phyloP scores from a whole-genome alignment of 2,113 vertebrate species.

The Steatornis caripensis region DNA sequence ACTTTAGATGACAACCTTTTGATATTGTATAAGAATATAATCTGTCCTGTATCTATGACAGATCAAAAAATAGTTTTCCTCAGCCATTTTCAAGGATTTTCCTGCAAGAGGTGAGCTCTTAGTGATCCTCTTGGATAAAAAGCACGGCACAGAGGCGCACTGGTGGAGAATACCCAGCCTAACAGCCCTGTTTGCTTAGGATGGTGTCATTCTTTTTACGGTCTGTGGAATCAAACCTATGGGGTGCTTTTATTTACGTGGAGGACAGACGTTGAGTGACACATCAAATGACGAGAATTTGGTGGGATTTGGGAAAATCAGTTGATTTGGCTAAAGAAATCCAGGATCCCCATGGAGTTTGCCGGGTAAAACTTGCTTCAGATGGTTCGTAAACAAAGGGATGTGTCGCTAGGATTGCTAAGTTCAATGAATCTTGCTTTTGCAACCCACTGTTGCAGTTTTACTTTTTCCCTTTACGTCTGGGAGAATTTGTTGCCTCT shows the following conservation, averaged over 20 bases:
- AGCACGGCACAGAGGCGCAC: neutral
- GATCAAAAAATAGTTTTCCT: neutral
- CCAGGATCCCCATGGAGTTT: constrained; percentile 3
- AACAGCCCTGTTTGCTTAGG: neutral
- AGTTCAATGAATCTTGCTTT: neutral
- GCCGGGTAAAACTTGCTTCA: neutral
- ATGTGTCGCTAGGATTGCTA: neutral
- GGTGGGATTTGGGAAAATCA: constrained; percentile 41
- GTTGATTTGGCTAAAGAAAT: constrained; percentile 48
- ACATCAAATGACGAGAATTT: constrained; percentile 60
- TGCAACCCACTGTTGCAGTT: neutral
- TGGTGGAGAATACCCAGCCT: fast-evolving
- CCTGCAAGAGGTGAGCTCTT: neutral
- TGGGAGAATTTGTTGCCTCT: neutral
- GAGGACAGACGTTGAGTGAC: constrained; percentile 41
- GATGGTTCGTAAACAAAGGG: neutral
- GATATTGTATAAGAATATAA: neutral
- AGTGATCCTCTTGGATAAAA: neutral
- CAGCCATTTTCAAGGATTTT: neutral
- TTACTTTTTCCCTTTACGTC: neutral
- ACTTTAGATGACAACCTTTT: neutral
- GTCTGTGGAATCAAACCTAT: neutral
- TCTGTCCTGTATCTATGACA: neutral
- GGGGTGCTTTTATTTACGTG: constrained; percentile 16
- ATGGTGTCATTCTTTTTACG: neutral